Conservation (phyloP, 2,113 vertebrate genomes). For the Rhizomys pruinosus region DNA sequence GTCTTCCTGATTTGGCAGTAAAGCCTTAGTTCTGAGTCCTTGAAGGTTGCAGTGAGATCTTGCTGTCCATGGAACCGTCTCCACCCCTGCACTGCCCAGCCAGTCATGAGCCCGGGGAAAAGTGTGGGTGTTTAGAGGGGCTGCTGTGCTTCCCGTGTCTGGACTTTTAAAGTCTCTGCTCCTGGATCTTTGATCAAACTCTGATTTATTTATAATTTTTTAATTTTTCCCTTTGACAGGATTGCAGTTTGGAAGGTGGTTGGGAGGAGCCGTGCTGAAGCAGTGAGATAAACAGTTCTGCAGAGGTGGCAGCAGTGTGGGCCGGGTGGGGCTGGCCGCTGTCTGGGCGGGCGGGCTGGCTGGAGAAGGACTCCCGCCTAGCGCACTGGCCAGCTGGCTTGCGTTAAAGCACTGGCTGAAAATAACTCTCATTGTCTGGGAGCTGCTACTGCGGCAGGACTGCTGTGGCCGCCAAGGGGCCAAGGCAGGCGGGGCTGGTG, state of each 20-base stretch:
- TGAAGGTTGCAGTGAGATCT: not conserved
- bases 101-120: conserved; percentile 17
- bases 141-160: conserved; percentile 44
- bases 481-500: conserved; percentile 40
- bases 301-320: conserved; percentile 27
- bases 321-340: conserved; percentile 51
- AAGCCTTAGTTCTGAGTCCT: not conserved
- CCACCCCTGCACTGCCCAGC: not conserved
- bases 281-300: conserved; percentile 67
- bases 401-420: conserved; percentile 80
- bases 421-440: conserved; percentile 83
- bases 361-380: conserved; percentile 73
- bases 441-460: conserved; percentile 75
- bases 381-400: conserved; percentile 80
- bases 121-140: conserved; percentile 68
- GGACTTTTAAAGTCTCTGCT: conserved; percentile 51
- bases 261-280: conserved; percentile 42
- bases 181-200: conserved; percentile 56
- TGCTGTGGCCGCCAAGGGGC: conserved; percentile 47
- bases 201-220: too few relatives aligned
- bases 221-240: conserved; percentile 48
- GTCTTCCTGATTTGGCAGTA: not conserved
- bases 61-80: not conserved
- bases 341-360: conserved; percentile 78
- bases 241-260: conserved; percentile 17